These are phyloP conservation scores for Diachrysia chrysitis DNA, from an alignment of 2,888 invertebrate genomes.

Conservation along the genomic window DNA sequence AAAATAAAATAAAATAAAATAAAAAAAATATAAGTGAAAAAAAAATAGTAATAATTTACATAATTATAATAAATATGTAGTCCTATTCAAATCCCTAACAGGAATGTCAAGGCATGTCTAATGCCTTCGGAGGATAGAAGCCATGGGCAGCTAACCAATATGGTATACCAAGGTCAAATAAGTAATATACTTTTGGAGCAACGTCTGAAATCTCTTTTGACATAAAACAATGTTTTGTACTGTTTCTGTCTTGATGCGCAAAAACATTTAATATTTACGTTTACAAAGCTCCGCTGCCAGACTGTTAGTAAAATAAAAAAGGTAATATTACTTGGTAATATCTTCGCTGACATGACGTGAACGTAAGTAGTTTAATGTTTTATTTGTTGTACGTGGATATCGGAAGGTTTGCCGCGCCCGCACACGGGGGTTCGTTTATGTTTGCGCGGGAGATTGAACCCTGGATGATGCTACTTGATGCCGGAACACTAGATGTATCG, in stretches of 20 bases:
- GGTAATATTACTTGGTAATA: background rate
- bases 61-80: no score
- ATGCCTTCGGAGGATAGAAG: no score
- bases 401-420: background rate
- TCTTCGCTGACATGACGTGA: conserved; percentile 2
- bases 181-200: background rate
- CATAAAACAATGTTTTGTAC: background rate
- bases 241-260: background rate
- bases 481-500: background rate
- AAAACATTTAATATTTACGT: background rate
- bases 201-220: background rate
- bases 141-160: background rate
- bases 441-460: conserved; percentile 15
- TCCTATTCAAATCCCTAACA: no score
- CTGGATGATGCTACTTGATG: background rate
- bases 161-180: background rate
- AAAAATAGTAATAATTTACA: no score
- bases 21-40: no score
- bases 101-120: no score
- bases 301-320: conserved; percentile 2
- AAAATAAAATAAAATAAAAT: no score
- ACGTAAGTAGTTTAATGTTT: conserved; percentile 7
- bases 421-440: background rate
- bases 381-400: background rate
- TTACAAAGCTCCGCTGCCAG: background rate